These are phyloP conservation scores for Thera obeliscata DNA, from an alignment of 2,888 invertebrate species.

Conservation along the genomic window DNA sequence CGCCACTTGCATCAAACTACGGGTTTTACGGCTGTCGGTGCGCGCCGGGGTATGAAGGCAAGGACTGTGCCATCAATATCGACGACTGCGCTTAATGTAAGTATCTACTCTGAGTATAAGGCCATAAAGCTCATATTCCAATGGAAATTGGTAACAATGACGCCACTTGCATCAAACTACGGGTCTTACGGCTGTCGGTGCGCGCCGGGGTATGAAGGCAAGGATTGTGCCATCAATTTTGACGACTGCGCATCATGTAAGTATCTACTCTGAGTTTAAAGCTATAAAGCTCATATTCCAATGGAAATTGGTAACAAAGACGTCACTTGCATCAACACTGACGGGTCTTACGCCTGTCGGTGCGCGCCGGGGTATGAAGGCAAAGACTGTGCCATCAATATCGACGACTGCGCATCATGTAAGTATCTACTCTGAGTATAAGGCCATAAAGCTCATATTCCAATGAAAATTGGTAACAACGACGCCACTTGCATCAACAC, in stretches of 20 bases:
- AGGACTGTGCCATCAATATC: conserved; percentile 95
- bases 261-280: conserved; percentile 55
- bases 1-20: conserved; percentile 94
- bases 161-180: conserved; percentile 94
- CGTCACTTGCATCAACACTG: conserved; percentile 94
- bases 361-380: conserved; percentile 97
- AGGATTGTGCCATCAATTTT: conserved; percentile 95
- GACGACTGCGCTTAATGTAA: conserved; percentile 95
- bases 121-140: too few species aligned
- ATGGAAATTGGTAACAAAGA: conserved; percentile 85
- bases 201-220: conserved; percentile 95
- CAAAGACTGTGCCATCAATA: conserved; percentile 95
- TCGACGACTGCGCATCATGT: conserved; percentile 96
- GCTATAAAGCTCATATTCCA: too few species aligned
- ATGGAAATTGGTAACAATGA: conserved; percentile 87
- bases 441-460: too few species aligned
- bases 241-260: conserved; percentile 95
- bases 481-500: conserved; percentile 96
- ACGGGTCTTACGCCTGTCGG: conserved; percentile 93
- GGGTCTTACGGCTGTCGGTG: conserved; percentile 95
- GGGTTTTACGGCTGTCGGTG: conserved; percentile 95
- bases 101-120: conserved; percentile 59
- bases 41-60: conserved; percentile 95
- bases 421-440: conserved; percentile 64
- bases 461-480: conserved; percentile 78